These are phyloP conservation scores for Temnothorax ravouxi DNA, from an alignment of 2,888 invertebrate species.

Conservation along the genomic window DNA sequence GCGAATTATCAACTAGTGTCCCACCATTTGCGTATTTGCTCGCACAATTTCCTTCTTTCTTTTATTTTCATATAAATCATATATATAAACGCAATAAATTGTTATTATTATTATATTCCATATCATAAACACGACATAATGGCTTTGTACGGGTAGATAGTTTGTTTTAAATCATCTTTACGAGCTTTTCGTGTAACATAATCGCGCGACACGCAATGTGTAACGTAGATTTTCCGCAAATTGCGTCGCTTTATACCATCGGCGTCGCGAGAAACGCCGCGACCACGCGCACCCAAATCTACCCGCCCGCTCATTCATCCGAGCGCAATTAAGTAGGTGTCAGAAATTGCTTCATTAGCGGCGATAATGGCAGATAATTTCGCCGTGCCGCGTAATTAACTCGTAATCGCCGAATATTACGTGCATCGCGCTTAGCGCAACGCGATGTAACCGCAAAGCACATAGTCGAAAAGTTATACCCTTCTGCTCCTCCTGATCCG, in stretches of 20 bases:
- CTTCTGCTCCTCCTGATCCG: conserved; percentile 53
- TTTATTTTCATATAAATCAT: not conserved
- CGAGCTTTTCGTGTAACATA: not conserved
- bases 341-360: conserved; percentile 52
- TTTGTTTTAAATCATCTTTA: not conserved
- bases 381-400: conserved; percentile 61
- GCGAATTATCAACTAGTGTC: not conserved
- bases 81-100: too few relatives aligned
- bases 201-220: not conserved
- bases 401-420: conserved; percentile 55
- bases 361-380: conserved; percentile 61
- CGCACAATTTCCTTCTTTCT: not conserved
- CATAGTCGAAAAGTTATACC: conserved; percentile 15
- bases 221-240: conserved; percentile 28
- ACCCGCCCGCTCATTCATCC: conserved; percentile 46
- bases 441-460: conserved; percentile 38
- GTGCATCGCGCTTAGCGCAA: conserved; percentile 41
- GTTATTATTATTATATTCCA: not conserved
- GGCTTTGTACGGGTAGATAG: not conserved
- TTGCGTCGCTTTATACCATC: conserved; percentile 27
- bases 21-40: not conserved
- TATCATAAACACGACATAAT: not conserved
- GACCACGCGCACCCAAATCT: conserved; percentile 27
- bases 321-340: conserved; percentile 56
- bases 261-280: conserved; percentile 42